A percentile compares a stretch with the other conserved stretches of the same genome.
Evolutionary conservation across 2,888 invertebrate genomes (phyloP).

Genomic region (Eupithecia pulchellata): DNA sequence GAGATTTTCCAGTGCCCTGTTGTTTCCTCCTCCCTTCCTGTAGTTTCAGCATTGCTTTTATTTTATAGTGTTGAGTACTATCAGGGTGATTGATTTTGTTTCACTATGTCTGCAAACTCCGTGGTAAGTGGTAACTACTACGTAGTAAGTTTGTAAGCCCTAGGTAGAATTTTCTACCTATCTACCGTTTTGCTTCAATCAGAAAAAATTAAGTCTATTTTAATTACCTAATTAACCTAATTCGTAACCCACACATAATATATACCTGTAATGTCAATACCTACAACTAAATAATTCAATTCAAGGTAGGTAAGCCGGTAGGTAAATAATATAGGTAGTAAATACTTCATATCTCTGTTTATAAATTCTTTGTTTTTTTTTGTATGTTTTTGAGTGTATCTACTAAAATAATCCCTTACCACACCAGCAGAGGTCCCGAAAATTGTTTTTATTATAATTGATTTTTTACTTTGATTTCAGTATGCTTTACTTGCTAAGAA

Average conservation of each 20-base stretch:
- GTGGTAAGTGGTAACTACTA: not conserved
- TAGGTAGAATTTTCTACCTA: too few relatives aligned
- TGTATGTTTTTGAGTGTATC: too few relatives aligned
- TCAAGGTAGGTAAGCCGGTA: too few relatives aligned
- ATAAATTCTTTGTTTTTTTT: too few relatives aligned
- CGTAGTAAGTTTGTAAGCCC: not conserved
- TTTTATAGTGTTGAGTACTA: not conserved
- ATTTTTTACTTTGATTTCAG: slow-evolving; percentile 64
- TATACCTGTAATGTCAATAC: too few relatives aligned
- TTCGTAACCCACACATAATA: too few relatives aligned
- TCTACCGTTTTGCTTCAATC: not conserved
- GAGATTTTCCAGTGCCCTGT: not conserved
- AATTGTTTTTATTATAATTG: not conserved
- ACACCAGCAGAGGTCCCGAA: not conserved
- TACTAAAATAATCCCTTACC: too few relatives aligned
- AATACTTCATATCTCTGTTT: too few relatives aligned
- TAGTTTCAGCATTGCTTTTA: not conserved
- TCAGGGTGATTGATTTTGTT: not conserved
- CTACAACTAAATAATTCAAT: too few relatives aligned
- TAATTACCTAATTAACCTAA: too few relatives aligned
- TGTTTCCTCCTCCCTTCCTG: not conserved
- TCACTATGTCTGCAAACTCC: not conserved
- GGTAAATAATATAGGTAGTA: too few relatives aligned
- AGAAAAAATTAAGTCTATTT: not conserved
- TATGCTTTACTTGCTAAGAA: slow-evolving; percentile 89